Percentiles rank a stretch among this genome's conserved stretches.
Evolutionary conservation across 2,113 vertebrate species (phyloP).

Genomic region (Caretta caretta): DNA sequence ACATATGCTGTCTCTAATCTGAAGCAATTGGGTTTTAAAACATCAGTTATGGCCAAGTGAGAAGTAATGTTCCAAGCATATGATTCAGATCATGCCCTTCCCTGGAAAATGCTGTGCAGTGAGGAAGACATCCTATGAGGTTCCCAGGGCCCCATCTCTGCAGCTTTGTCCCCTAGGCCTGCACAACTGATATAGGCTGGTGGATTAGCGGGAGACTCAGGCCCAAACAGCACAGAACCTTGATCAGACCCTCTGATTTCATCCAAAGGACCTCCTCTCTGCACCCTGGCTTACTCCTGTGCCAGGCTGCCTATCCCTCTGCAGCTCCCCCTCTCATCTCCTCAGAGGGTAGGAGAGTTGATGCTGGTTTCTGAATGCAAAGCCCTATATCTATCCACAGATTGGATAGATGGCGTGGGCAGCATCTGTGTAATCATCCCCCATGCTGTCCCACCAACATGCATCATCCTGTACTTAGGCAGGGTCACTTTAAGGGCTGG

Average conservation of each 20-base stretch:
- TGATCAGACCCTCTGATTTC: neutral
- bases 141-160: neutral
- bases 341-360: neutral
- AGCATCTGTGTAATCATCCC: accelerated
- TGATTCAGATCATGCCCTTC: neutral
- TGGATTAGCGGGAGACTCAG: neutral
- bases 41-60: neutral
- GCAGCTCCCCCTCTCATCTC: neutral
- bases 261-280: neutral
- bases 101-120: neutral
- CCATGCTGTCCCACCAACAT: neutral
- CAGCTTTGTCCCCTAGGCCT: neutral
- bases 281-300: neutral
- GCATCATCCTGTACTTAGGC: neutral
- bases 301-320: neutral
- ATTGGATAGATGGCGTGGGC: accelerated
- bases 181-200: neutral
- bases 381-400: neutral
- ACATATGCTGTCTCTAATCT: accelerated
- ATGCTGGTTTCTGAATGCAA: neutral
- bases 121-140: accelerated
- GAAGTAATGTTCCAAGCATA: neutral
- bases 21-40: neutral
- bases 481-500: neutral
- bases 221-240: neutral